Evolutionary conservation across 2,113 vertebrate genomes (phyloP), one percentile per base, ranked within the genome.

Genomic region (Aptenodytes forsteri): DNA sequence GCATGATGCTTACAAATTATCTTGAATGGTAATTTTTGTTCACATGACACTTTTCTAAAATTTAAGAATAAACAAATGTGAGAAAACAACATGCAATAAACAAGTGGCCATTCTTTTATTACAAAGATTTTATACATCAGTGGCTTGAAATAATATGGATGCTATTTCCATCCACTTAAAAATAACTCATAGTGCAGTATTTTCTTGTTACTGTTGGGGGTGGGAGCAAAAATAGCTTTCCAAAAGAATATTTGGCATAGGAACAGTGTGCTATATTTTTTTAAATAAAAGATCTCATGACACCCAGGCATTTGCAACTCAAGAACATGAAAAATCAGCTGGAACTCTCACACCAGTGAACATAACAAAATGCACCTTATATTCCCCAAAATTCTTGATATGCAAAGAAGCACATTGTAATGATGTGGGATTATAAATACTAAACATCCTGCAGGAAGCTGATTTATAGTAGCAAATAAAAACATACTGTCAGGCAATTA

Each of bases 161-260:
- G 78, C 96, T 98, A 98, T 98, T 98, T 98, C 67, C 95, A 98
- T 96, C 78, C 79, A 82, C 87, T 97, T 97, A 96, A 98, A 98
- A 98, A 98, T 98, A 98, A 97, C 97, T 96, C 90, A 44, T 69
- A 93, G 97, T 76, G 93, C 96, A 97, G 96, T 93, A 97, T 98
- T 98, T 98, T 97, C 95, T 98, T 96, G 97, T 98, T 98, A 91
- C 92, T 97, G 87, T 97, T 97, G 96, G 95, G 96, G 90, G 91
- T 94, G 70, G 87, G 89, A 94, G 78, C 96, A 97, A 98, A 98
- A 98, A 98, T 98, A 98, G 96, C 83, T 92, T 88, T 91, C 97
- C 91, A 93, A 91, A 95, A 94, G 97, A 94, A 97, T 92, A 96
- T 97, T 82, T 97, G 98, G 97, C 97, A 95, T 97, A 97, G 94